These are phyloP conservation scores for Thryonomys swinderianus DNA, from an alignment of 2,113 vertebrate species.

Conservation along the genomic window DNA sequence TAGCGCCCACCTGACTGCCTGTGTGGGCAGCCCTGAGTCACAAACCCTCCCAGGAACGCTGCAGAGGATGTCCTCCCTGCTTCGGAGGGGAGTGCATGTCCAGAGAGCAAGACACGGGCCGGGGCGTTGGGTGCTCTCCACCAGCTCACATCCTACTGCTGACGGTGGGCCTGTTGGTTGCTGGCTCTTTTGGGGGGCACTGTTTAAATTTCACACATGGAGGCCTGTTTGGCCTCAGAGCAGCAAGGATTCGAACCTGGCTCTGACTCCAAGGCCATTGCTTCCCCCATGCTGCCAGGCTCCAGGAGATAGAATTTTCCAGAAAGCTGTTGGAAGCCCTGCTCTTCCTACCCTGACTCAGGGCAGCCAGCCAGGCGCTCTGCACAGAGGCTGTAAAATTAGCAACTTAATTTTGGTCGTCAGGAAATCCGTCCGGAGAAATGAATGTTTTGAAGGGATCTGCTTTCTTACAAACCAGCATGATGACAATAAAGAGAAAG, in stretches of 20 bases:
- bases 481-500: constrained; percentile 78
- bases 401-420: constrained; percentile 52
- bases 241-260: accelerated
- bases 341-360: not conserved
- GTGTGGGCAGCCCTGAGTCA: accelerated
- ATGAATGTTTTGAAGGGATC: not conserved
- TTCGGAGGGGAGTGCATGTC: accelerated
- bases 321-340: not conserved
- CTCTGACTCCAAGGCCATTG: not conserved
- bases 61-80: not conserved
- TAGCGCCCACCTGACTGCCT: not conserved
- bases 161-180: too few relatives aligned
- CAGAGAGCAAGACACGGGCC: accelerated
- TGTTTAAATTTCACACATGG: not conserved
- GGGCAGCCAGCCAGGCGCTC: not conserved
- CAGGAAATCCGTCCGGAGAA: constrained; percentile 42
- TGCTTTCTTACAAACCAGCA: constrained; percentile 64
- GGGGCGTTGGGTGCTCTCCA: not conserved
- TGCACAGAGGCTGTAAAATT: not conserved
- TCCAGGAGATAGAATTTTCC: constrained; percentile 8
- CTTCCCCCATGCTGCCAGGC: not conserved
- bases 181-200: too few relatives aligned
- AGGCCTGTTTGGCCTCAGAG: not conserved
- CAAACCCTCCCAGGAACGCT: not conserved
- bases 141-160: not conserved